These are phyloP conservation scores for Phengaris arion DNA, from an alignment of 2,888 invertebrate genomes.

Conservation along the genomic window DNA sequence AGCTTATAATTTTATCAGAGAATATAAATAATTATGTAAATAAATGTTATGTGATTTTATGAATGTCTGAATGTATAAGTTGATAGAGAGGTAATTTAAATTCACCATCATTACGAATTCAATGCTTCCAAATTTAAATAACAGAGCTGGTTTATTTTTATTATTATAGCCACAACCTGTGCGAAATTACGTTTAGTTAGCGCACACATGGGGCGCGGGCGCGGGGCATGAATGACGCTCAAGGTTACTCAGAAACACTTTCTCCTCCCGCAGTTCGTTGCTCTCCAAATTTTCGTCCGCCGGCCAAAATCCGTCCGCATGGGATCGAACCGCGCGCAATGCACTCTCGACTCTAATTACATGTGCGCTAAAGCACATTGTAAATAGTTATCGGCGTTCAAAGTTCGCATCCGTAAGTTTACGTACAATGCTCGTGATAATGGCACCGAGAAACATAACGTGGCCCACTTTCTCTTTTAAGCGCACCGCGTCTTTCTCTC, in stretches of 20 bases:
- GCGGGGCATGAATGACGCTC: constrained; percentile 65
- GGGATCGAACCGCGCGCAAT: not conserved
- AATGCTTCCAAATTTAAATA: not conserved
- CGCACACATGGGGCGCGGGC: constrained; percentile 57
- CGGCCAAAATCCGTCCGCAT: constrained; percentile 44
- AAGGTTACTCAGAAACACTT: constrained; percentile 77
- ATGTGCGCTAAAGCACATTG: constrained; percentile 38
- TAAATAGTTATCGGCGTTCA: constrained; percentile 38
- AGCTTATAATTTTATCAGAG: not conserved
- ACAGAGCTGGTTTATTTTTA: constrained; percentile 21
- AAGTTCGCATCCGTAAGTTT: constrained; percentile 66
- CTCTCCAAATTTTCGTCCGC: constrained; percentile 71
- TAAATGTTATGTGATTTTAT: constrained; percentile 6
- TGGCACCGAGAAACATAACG: constrained; percentile 76
- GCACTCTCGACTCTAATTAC: constrained; percentile 33
- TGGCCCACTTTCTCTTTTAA: constrained; percentile 80
- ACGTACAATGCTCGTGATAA: constrained; percentile 77
- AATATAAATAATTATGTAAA: not conserved
- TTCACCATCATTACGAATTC: not conserved
- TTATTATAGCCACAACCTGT: constrained; percentile 36
- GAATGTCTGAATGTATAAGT: not conserved
- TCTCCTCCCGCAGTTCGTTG: constrained; percentile 73
- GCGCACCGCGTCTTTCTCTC: constrained; percentile 67
- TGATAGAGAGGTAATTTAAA: not conserved
- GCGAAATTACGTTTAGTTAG: constrained; percentile 51